phyloP scores from a whole-genome alignment of 2,888 invertebrate genomes.

The Crematogaster levior region DNA sequence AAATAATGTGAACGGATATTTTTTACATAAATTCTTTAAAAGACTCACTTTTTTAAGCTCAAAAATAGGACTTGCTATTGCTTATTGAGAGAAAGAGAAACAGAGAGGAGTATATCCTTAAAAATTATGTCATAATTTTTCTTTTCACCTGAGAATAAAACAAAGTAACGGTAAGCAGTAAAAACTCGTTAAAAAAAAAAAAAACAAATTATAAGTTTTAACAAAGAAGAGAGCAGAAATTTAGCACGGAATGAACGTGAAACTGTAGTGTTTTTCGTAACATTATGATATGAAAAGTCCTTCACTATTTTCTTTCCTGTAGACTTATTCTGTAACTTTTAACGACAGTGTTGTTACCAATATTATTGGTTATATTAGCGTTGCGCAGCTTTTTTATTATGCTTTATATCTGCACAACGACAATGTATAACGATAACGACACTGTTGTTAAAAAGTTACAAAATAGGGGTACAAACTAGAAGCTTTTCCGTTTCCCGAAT shows the following conservation, averaged over 20 bases:
- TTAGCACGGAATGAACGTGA: constrained; percentile 17
- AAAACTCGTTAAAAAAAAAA: constrained; percentile 4
- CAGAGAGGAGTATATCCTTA: not conserved
- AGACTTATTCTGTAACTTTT: no score
- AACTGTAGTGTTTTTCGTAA: constrained; percentile 17
- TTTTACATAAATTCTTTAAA: not conserved
- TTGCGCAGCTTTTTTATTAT: no score
- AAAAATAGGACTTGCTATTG: not conserved
- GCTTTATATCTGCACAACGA: no score
- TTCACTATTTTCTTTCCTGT: constrained; percentile 9
- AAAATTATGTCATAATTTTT: not conserved
- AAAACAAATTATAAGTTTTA: constrained; percentile 13
- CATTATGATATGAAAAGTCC: constrained; percentile 3
- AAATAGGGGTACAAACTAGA: no score
- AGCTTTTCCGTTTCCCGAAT: constrained; percentile 28
- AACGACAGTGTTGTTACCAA: no score
- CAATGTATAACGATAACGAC: no score
- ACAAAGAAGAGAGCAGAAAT: constrained; percentile 6
- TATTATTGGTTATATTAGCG: no score
- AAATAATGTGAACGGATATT: not conserved
- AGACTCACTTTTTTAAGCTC: not conserved
- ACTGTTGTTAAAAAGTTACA: no score
- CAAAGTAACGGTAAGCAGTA: not conserved
- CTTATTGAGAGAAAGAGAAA: not conserved
- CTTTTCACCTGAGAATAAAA: not conserved